These are phyloP conservation scores for Caretta caretta DNA, from an alignment of 2,113 vertebrate species.

Conservation along the genomic window DNA sequence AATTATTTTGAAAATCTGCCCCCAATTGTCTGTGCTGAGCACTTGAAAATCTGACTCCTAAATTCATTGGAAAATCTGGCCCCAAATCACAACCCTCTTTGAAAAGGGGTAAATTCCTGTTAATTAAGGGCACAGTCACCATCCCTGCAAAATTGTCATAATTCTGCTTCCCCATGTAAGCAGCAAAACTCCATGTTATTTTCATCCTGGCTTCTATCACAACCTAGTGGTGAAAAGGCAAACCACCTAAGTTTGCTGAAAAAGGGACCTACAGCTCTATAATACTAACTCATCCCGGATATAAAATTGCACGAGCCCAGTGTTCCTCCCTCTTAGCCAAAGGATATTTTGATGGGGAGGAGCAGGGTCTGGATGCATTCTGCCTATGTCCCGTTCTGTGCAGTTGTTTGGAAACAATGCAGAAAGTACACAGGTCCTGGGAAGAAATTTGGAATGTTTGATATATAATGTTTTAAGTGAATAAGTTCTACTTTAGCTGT, in stretches of 20 bases:
- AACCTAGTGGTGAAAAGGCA: fast-evolving
- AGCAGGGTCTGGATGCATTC: neutral
- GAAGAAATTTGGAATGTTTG: conserved; percentile 19
- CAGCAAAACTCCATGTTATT: neutral
- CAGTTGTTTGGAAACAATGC: neutral
- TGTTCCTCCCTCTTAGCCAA: neutral
- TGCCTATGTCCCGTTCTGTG: neutral
- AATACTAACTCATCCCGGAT: fast-evolving
- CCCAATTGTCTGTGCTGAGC: conserved; percentile 53
- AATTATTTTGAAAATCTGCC: conserved; percentile 24
- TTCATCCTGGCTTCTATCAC: neutral
- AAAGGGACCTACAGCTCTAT: fast-evolving
- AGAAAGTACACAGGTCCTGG: conserved; percentile 10
- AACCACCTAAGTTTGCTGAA: neutral
- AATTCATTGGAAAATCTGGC: conserved; percentile 31
- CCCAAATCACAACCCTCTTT: neutral
- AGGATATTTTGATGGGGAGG: fast-evolving
- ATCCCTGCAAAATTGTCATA: neutral
- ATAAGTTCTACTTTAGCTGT: conserved; percentile 11
- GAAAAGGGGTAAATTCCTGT: neutral
- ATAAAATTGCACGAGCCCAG: neutral
- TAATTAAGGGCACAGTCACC: neutral
- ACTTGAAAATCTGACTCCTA: conserved; percentile 50
- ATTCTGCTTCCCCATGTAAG: neutral
- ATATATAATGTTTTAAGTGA: neutral